Base-by-base conservation (phyloP, 2,888 invertebrate genomes). In the Aradus depressus region DNA sequence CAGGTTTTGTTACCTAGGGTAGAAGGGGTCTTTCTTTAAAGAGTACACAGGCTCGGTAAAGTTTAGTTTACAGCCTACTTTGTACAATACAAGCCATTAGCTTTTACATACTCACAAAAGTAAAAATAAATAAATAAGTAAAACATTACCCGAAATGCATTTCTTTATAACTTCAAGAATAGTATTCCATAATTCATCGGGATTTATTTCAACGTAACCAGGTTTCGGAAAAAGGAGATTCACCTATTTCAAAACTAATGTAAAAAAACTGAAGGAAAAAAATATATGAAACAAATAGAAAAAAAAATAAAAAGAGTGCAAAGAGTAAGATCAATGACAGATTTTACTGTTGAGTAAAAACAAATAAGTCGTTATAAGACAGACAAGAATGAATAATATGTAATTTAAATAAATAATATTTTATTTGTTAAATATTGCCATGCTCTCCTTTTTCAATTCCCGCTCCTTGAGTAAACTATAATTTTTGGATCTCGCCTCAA, bases 171-270 rank as follows among this genome's bases (percentile, higher is more conserved):
- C 84, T 62, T 66, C 66, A 31, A 81, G 66, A 58, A 86, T 74
- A 55, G 75, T 74, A 4, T 69, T 67, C 84, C 90, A 90, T 54
- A 95, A 67, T 58, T 78, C 74, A 59, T 87, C 81, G 2, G 92
- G 91, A 64, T 89, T 81, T 58, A 95, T 90, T 75, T 95, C 95
- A 55, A 84, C 84, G 68, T 77, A 82, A 12, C 89, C 89, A 42
- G 80, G 78, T 57, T 77, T 68, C 0, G 91, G 88, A 67, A 84
- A 85, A 32, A 85, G 71, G 34, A 92, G 68, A 59, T 80, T 73
- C 44, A 90, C 79, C 91, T 92, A 65, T 39, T 65, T 65, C 49
- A 49, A 50, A 56, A 52, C 44, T 31, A 21, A 50, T 3, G 21
- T 44, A 10, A 43, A 28, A 45, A 14, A 18, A 21, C 28, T 4